These are phyloP conservation scores for Ectropis crepuscularia DNA, from an alignment of 2,888 invertebrate genomes.

Conservation along the genomic window DNA sequence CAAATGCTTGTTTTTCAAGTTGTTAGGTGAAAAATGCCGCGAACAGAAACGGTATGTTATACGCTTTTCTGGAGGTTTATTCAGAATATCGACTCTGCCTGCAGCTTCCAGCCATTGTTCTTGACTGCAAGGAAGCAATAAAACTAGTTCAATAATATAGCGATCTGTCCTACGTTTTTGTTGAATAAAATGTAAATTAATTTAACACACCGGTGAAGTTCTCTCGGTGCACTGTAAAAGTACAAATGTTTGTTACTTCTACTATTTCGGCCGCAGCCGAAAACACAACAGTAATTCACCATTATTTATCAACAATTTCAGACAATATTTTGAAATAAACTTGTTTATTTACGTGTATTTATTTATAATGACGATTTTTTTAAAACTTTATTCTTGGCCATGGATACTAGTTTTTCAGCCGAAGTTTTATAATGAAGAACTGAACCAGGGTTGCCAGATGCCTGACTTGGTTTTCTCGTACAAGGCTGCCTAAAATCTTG, in stretches of 20 bases:
- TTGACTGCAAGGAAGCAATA: constrained; percentile 53
- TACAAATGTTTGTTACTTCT: constrained; percentile 68
- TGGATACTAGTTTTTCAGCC: too few species aligned
- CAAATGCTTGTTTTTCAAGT: constrained; percentile 66
- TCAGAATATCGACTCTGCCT: constrained; percentile 62
- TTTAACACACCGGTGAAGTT: constrained; percentile 59
- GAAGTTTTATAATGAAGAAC: too few species aligned
- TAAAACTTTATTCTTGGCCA: too few species aligned
- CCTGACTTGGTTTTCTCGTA: too few species aligned
- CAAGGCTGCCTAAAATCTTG: too few species aligned
- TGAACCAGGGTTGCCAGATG: too few species aligned
- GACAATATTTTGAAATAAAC: too few species aligned
- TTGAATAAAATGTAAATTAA: too few species aligned
- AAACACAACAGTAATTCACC: constrained; percentile 78
- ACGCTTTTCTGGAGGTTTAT: constrained; percentile 51
- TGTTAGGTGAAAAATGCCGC: constrained; percentile 64
- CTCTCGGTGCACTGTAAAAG: constrained; percentile 72
- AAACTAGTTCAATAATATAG: constrained; percentile 5
- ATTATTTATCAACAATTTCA: constrained; percentile 42
- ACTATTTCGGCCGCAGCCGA: constrained; percentile 71
- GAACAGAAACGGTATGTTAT: constrained; percentile 68
- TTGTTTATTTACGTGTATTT: too few species aligned
- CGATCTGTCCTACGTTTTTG: too few species aligned
- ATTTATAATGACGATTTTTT: too few species aligned
- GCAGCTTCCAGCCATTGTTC: constrained; percentile 68